Evolutionary conservation across 1,140 invertebrate genomes (phyloP), one percentile per base, ranked within the genome.

Genomic region (Anadara kagoshimensis): DNA sequence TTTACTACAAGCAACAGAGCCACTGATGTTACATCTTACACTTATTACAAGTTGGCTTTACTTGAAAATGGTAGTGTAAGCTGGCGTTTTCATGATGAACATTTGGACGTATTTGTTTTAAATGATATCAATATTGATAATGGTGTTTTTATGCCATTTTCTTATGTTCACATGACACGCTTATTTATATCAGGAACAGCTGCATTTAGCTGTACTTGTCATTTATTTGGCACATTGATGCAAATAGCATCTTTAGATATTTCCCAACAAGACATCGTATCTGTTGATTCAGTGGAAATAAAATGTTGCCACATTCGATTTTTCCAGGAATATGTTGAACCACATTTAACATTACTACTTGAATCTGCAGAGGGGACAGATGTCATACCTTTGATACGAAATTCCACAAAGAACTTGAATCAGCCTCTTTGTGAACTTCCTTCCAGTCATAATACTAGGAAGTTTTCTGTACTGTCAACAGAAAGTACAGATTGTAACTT

Each of bases 221-320:
- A 22, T 12, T 22, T 61, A 10, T 61, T 20, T 61, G 43, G 41
- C 43, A 61, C 58, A 10, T 22, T 61, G 8, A 41, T 61, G n/a
- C 58, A 61, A 26, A 41, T 61, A 44, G 58, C 58, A 44, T 44
- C 58, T 61, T 45, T 61, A 44, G 22, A 61, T 45, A 36, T 36
- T 36, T 36, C 29, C 29, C n/a, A 61, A 41, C 16, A 45, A 12
- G 29, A 36, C 29, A 20, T 20, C 14, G 20, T 26, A 16, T 41
- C 43, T 22, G 45, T 61, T 10, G 16, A 61, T 61, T 5, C 16
- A 20, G 43, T 61, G 20, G 45, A 45, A 14, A 61, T 61, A 12
- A 18, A 22, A 61, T 61, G 58, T 22, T 61, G 58, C 43, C 58
- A 61, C 22, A 61, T 61, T 45, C 58, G 58, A 20, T 22, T 61